These are phyloP conservation scores for Trogon melanurus DNA, from an alignment of 2,113 vertebrate genomes.

Conservation along the genomic window DNA sequence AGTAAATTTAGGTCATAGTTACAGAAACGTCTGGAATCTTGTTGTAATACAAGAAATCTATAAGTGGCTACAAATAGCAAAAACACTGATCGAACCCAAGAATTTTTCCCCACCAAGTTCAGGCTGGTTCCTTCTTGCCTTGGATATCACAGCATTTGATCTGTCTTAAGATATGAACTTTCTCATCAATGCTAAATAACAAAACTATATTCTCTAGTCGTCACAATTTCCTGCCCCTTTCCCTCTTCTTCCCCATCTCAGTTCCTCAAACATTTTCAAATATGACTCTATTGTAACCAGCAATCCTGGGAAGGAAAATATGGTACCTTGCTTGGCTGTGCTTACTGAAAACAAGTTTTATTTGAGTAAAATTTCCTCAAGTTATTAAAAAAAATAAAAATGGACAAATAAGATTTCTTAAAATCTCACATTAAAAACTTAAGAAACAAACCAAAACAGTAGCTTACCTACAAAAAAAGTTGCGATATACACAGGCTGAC, in stretches of 20 bases:
- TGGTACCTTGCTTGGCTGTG: background rate
- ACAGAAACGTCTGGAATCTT: background rate
- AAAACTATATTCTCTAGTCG: background rate
- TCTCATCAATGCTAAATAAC: background rate
- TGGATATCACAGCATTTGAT: background rate
- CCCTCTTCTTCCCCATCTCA: accelerated
- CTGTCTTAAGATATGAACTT: background rate
- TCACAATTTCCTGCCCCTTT: background rate
- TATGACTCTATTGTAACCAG: background rate
- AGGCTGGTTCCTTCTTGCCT: background rate
- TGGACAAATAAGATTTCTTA: background rate
- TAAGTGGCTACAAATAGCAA: background rate
- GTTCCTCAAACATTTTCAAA: background rate
- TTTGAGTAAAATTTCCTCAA: background rate
- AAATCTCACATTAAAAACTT: background rate
- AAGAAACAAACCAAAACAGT: background rate
- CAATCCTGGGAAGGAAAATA: background rate
- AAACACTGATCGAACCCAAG: background rate
- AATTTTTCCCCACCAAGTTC: background rate
- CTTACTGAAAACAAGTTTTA: background rate
- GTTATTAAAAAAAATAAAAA: background rate
- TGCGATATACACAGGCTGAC: background rate
- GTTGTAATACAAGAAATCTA: background rate
- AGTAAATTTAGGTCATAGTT: background rate
- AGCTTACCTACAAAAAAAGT: background rate